phyloP scores from a whole-genome alignment of 2,888 invertebrate genomes.

The Limenitis camilla region DNA sequence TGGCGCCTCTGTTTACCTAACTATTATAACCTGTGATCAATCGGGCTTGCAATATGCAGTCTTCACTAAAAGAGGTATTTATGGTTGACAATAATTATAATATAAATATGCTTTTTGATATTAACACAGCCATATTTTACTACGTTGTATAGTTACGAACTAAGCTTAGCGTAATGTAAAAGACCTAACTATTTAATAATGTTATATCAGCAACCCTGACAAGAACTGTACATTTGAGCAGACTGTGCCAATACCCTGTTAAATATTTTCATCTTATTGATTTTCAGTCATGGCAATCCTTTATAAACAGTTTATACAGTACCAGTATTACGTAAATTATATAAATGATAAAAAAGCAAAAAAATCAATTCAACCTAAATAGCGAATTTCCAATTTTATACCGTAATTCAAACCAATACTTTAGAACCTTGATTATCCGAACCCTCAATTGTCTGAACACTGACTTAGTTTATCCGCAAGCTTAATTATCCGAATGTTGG shows the following conservation, averaged over 20 bases:
- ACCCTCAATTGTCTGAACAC: too few species aligned
- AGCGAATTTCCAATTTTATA: background rate
- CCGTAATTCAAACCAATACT: too few species aligned
- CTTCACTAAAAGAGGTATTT: slow-evolving; percentile 67
- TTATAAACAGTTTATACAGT: slow-evolving; percentile 12
- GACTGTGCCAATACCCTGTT: slow-evolving; percentile 49
- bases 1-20: too few species aligned
- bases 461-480: too few species aligned
- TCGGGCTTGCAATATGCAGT: slow-evolving; percentile 41
- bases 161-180: slow-evolving; percentile 29
- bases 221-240: slow-evolving; percentile 45
- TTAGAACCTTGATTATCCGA: too few species aligned
- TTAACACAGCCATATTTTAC: slow-evolving; percentile 70
- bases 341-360: background rate
- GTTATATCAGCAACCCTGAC: slow-evolving; percentile 38
- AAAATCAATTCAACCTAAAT: background rate
- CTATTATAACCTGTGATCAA: slow-evolving; percentile 37
- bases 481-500: too few species aligned
- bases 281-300: slow-evolving; percentile 37
- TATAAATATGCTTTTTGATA: slow-evolving; percentile 67
- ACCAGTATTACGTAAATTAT: slow-evolving; percentile 6
- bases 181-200: slow-evolving; percentile 32
- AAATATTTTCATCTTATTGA: slow-evolving; percentile 23
- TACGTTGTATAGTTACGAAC: slow-evolving; percentile 32
- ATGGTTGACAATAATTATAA: slow-evolving; percentile 53